A percentile compares a stretch with the other conserved stretches of the same genome.
phyloP scores from a whole-genome alignment of 2,113 vertebrate genomes.

The rabbit (Oryctolagus cuniculus) region DNA sequence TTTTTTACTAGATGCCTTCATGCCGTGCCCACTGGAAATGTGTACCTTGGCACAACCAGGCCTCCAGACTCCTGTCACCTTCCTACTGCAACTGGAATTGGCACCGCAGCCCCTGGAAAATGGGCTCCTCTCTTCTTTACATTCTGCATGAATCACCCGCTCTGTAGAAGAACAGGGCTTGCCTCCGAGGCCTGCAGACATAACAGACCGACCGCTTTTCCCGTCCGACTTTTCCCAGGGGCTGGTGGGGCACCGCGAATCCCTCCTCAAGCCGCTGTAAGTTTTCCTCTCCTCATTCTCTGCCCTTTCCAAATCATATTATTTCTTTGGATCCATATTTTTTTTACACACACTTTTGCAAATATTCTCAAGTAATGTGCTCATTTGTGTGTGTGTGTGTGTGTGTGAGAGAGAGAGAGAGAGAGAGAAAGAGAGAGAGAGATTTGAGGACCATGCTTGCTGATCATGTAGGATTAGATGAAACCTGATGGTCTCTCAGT shows the following conservation, averaged over 20 bases:
- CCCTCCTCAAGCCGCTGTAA: background rate
- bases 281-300: slow-evolving; percentile 66
- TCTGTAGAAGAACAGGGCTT: slow-evolving; percentile 28
- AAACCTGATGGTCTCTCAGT: background rate
- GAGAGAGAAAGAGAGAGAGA: no score
- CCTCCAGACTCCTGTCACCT: slow-evolving; percentile 72
- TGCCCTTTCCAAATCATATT: slow-evolving; percentile 63
- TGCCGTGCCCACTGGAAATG: slow-evolving; percentile 70
- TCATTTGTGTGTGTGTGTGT: background rate
- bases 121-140: slow-evolving; percentile 66
- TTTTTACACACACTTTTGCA: slow-evolving; percentile 38
- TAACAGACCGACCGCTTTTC: slow-evolving; percentile 55
- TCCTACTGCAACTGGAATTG: slow-evolving; percentile 72
- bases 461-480: fast-evolving
- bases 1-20: slow-evolving; percentile 69
- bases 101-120: slow-evolving; percentile 72
- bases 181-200: slow-evolving; percentile 66
- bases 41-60: slow-evolving; percentile 71
- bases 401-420: no score
- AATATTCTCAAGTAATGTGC: background rate
- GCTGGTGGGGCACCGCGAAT: slow-evolving; percentile 50
- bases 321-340: slow-evolving; percentile 16
- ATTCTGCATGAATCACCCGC: slow-evolving; percentile 67
- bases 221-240: slow-evolving; percentile 30
- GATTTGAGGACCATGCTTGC: background rate